Evolutionary conservation across 1,140 invertebrate genomes (phyloP).

Genomic region (Gerris buenoi): DNA sequence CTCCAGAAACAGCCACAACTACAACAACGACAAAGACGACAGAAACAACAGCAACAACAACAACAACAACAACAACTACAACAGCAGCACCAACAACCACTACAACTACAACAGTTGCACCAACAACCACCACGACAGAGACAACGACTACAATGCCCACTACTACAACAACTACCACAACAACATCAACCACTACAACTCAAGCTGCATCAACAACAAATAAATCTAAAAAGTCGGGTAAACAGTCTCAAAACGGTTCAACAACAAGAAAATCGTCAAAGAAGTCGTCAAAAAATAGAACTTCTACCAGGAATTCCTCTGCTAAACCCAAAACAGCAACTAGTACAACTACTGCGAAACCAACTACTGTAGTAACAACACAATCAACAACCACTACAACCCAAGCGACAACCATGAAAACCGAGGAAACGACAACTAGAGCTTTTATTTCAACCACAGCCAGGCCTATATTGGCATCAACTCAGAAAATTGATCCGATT

Average conservation of each 20-base stretch:
- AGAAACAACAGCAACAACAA: not conserved
- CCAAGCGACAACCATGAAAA: not conserved
- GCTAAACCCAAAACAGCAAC: slow-evolving; percentile 10
- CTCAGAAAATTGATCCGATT: not conserved
- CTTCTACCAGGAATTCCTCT: no score
- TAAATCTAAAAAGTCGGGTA: not conserved
- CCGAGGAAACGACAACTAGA: not conserved
- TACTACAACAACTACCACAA: slow-evolving; percentile 11
- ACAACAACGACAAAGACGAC: slow-evolving; percentile 3
- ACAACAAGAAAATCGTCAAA: slow-evolving; percentile 8
- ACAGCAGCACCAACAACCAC: not conserved
- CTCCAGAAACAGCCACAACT: slow-evolving; percentile 5
- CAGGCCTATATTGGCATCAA: not conserved
- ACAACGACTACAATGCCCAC: slow-evolving; percentile 12
- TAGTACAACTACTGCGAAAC: slow-evolving; percentile 5
- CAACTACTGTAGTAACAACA: slow-evolving; percentile 9
- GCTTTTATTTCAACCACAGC: not conserved
- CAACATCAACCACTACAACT: slow-evolving; percentile 7
- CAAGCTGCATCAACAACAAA: not conserved
- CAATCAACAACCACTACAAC: not conserved
- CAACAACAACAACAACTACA: slow-evolving; percentile 1
- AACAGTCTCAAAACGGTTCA: not conserved
- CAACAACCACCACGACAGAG: slow-evolving; percentile 12
- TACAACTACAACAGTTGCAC: slow-evolving; percentile 8
- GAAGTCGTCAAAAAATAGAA: slow-evolving; percentile 12